Percentiles rank a stretch among this genome's conserved stretches.
These are phyloP conservation scores for Anoura caudifer DNA, from an alignment of 2,113 vertebrate species.

Conservation along the genomic window DNA sequence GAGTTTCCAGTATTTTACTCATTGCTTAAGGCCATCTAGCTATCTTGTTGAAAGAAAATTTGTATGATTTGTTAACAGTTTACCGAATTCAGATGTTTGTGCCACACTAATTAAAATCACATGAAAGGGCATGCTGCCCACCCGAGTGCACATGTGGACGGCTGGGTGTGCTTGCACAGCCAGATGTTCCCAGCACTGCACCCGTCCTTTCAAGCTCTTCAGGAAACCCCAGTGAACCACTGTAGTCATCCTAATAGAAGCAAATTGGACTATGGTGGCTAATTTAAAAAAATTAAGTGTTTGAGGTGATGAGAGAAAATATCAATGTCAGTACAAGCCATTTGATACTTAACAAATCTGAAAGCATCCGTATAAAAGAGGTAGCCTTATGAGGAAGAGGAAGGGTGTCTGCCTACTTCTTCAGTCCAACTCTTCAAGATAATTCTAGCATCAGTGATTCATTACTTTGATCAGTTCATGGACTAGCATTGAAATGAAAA, in stretches of 20 bases:
- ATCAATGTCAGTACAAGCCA: background rate
- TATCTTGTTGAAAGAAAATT: conserved; percentile 69
- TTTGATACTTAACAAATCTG: background rate
- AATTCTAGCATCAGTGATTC: background rate
- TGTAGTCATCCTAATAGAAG: background rate
- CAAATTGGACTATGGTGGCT: background rate
- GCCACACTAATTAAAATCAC: conserved; percentile 48
- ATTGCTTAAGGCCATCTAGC: conserved; percentile 28
- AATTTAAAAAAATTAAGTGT: conserved; percentile 8
- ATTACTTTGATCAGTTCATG: background rate
- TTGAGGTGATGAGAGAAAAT: background rate
- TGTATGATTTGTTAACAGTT: conserved; percentile 70
- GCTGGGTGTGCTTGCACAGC: background rate
- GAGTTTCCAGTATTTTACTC: conserved; percentile 39
- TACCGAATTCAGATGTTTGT: conserved; percentile 40
- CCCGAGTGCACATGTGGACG: background rate
- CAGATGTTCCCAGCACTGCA: conserved; percentile 54
- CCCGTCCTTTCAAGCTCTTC: conserved; percentile 27
- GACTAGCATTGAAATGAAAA: background rate
- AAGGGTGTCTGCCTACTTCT: background rate
- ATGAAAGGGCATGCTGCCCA: conserved; percentile 41
- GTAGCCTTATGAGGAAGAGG: background rate
- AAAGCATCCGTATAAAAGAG: background rate
- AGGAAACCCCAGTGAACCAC: background rate
- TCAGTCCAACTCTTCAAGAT: background rate